These are phyloP conservation scores for Strongylocentrotus purpuratus DNA, from an alignment of 35 echinoderm and acorn worm genomes.

Conservation along the genomic window DNA sequence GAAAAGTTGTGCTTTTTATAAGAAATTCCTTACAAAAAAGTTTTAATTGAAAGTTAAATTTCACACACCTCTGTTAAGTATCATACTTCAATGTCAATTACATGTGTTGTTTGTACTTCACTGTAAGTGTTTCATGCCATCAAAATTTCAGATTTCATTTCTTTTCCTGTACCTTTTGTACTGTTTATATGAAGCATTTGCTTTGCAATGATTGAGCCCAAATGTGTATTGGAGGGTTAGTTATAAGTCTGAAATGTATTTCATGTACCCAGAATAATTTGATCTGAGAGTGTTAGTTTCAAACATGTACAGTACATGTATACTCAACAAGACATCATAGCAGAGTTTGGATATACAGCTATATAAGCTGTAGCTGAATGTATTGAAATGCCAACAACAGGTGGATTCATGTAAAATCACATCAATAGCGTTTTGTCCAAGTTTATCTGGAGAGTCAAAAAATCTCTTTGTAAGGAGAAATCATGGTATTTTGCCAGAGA, in stretches of 20 bases:
- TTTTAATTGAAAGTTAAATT: not conserved
- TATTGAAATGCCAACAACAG: not conserved
- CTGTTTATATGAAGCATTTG: not conserved
- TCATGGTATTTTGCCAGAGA: not conserved
- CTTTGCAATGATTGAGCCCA: not conserved
- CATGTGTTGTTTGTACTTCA: not conserved
- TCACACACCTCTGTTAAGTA: not conserved
- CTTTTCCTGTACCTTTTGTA: not conserved
- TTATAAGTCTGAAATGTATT: not conserved
- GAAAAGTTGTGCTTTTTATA: not conserved
- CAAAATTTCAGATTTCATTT: not conserved
- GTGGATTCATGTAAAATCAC: not conserved
- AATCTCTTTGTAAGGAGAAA: not conserved
- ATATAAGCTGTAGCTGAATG: not conserved
- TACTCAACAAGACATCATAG: not conserved
- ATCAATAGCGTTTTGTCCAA: not conserved
- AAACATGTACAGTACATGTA: not conserved
- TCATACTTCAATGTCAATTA: not conserved
- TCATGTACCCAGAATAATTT: not conserved
- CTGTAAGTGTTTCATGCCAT: not conserved
- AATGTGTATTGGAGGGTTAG: not conserved
- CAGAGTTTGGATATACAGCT: too few species aligned
- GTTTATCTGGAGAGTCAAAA: not conserved
- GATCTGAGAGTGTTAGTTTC: not conserved
- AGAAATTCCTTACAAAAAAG: not conserved